Conservation (phyloP, 2,888 invertebrate genomes). For the Platycheirus albimanus region DNA sequence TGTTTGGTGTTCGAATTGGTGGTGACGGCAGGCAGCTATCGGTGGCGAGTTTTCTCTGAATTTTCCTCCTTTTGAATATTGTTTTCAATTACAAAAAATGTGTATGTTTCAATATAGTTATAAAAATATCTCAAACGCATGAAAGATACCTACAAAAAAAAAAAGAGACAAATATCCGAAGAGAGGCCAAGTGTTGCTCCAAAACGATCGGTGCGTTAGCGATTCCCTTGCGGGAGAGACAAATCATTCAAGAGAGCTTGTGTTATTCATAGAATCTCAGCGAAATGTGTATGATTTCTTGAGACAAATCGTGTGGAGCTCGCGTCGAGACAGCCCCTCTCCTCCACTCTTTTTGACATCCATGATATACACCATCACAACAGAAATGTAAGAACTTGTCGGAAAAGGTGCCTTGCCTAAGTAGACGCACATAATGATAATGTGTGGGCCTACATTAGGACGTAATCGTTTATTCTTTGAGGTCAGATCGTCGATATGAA, state of each 20-base stretch:
- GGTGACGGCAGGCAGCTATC: conserved; percentile 16
- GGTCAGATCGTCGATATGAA: conserved; percentile 41
- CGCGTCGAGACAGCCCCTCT: conserved; percentile 5
- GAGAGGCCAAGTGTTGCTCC: conserved; percentile 49
- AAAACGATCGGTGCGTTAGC: conserved; percentile 30
- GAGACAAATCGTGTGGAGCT: conserved; percentile 50
- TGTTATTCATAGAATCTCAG: conserved; percentile 65
- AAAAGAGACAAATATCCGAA: conserved; percentile 11
- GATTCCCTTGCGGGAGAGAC: conserved; percentile 40
- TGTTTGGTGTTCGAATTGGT: conserved; percentile 29
- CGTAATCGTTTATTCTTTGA: conserved; percentile 31
- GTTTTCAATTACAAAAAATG: conserved; percentile 65
- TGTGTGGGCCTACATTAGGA: conserved; percentile 41
- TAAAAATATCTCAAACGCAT: conserved; percentile 64
- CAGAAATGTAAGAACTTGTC: conserved; percentile 40
- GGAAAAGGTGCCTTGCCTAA: conserved; percentile 35
- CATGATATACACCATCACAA: conserved; percentile 8
- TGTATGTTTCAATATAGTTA: conserved; percentile 68
- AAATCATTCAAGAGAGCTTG: conserved; percentile 39
- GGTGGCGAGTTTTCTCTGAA: conserved; percentile 48
- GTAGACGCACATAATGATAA: conserved; percentile 6
- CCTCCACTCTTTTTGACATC: too few species aligned
- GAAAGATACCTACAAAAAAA: conserved; percentile 8
- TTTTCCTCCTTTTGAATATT: conserved; percentile 57
- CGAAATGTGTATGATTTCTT: conserved; percentile 34